Percentiles rank a stretch among this genome's conserved stretches.
Evolutionary conservation across 2,797 vertebrate species (phyloP).

Genomic region (Harpagifer antarcticus): DNA sequence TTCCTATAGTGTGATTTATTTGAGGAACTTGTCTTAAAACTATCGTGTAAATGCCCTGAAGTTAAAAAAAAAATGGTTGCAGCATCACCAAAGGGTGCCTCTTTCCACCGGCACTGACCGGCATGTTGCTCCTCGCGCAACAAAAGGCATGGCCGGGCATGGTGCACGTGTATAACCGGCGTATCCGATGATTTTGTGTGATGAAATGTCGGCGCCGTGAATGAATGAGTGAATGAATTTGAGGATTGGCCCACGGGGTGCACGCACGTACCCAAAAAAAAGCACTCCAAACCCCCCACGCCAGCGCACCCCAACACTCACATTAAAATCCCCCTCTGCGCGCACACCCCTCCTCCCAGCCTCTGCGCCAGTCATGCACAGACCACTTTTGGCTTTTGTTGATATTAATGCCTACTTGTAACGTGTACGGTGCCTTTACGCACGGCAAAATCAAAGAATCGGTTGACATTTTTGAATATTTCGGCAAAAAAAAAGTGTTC

Average conservation of each 20-base stretch:
- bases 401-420: slow-evolving; percentile 19
- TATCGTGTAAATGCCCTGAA: slow-evolving; percentile 11
- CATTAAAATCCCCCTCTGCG: slow-evolving; percentile 5
- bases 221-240: slow-evolving; percentile 71
- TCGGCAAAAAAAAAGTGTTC: not conserved
- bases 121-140: slow-evolving; percentile 70
- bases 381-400: slow-evolving; percentile 54
- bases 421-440: slow-evolving; percentile 17
- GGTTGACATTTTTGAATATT: no score
- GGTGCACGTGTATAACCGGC: slow-evolving; percentile 68
- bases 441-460: not conserved
- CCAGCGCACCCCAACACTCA: slow-evolving; percentile 4
- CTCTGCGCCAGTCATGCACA: slow-evolving; percentile 53
- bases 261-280: slow-evolving; percentile 54
- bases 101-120: slow-evolving; percentile 50
- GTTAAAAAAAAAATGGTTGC: slow-evolving; percentile 48
- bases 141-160: slow-evolving; percentile 75
- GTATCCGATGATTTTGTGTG: slow-evolving; percentile 55
- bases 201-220: slow-evolving; percentile 66
- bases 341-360: slow-evolving; percentile 7
- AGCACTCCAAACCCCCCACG: not conserved
- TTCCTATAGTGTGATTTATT: slow-evolving; percentile 26
- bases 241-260: slow-evolving; percentile 64
- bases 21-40: slow-evolving; percentile 10
- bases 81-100: slow-evolving; percentile 16